Conservation (phyloP, 2,797 vertebrate species). For the Notolabrus celidotus region DNA sequence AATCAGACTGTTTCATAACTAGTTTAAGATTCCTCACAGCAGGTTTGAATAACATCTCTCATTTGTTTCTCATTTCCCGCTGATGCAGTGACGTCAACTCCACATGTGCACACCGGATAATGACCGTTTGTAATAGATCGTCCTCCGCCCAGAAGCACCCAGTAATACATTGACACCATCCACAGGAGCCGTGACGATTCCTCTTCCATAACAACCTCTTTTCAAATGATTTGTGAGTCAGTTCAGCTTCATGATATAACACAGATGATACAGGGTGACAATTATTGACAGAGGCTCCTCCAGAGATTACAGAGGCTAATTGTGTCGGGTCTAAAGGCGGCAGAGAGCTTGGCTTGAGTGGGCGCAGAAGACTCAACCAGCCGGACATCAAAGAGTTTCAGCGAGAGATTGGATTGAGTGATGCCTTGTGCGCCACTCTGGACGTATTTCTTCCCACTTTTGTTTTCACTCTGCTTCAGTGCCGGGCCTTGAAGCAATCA, state of each 20-base stretch:
- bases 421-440: constrained; percentile 8
- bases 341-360: constrained; percentile 20
- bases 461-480: too few relatives aligned
- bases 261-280: background rate
- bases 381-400: constrained; percentile 1
- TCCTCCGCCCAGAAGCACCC: too few relatives aligned
- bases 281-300: constrained; percentile 1
- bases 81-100: background rate
- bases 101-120: too few relatives aligned
- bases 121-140: too few relatives aligned
- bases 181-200: background rate
- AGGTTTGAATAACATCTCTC: background rate
- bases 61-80: background rate
- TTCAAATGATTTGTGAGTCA: background rate
- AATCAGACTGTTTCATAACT: too few relatives aligned
- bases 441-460: background rate
- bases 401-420: constrained; percentile 16
- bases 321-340: constrained; percentile 8
- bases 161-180: too few relatives aligned
- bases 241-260: background rate
- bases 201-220: too few relatives aligned
- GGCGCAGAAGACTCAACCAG: constrained; percentile 2
- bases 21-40: background rate
- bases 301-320: constrained; percentile 34
- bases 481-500: background rate